phyloP scores from a whole-genome alignment of 2,888 invertebrate genomes.

The Tanypteryx hageni region DNA sequence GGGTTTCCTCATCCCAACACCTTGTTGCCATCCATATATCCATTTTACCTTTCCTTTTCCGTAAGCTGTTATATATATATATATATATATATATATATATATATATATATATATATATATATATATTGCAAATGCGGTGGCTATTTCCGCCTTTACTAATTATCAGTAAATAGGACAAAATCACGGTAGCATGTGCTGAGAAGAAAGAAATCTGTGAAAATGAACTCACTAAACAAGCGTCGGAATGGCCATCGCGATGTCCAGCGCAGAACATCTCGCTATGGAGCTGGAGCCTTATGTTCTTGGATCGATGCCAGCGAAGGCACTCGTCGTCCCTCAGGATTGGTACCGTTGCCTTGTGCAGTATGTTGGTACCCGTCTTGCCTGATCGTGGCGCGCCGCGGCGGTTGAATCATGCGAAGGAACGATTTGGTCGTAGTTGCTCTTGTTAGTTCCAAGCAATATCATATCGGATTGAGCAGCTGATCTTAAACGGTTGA shows the following conservation, averaged over 20 bases:
- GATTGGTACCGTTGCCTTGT: constrained; percentile 89
- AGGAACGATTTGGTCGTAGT: no score
- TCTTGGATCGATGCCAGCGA: constrained; percentile 88
- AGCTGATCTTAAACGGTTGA: no score
- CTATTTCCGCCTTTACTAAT: no score
- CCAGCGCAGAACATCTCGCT: constrained; percentile 89
- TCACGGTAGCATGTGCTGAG: neutral
- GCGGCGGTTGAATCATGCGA: no score
- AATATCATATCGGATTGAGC: neutral
- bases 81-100: no score
- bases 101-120: no score
- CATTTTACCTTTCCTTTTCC: no score
- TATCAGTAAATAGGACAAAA: no score
- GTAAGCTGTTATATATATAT: no score
- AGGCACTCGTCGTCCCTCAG: constrained; percentile 87
- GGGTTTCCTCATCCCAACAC: no score
- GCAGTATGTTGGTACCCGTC: constrained; percentile 87
- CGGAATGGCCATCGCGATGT: constrained; percentile 89
- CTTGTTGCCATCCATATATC: no score
- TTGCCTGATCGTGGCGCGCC: constrained; percentile 74
- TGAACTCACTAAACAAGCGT: constrained; percentile 83
- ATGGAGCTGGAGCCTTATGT: constrained; percentile 86
- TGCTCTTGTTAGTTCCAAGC: neutral
- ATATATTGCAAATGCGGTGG: no score
- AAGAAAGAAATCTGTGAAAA: constrained; percentile 34